phyloP scores from a whole-genome alignment of 2,888 invertebrate species.

The Mesorhabditis spiculigera region DNA sequence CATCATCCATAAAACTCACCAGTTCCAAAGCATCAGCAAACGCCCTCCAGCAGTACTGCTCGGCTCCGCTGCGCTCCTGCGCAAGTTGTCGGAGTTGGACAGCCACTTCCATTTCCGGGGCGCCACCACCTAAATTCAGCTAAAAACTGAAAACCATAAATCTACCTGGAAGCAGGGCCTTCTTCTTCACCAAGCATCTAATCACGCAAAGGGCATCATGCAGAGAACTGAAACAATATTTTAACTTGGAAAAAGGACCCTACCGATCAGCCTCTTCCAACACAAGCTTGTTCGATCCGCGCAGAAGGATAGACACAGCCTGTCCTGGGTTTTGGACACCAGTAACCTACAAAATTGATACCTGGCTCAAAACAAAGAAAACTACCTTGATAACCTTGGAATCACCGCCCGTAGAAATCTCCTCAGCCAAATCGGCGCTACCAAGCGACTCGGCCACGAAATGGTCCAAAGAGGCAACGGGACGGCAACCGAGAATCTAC shows the following conservation, averaged over 20 bases:
- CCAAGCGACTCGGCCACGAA: constrained; percentile 87
- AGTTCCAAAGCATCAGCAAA: constrained; percentile 89
- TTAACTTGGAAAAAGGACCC: neutral
- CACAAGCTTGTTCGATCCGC: constrained; percentile 83
- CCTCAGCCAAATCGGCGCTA: constrained; percentile 87
- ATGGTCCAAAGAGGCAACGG: constrained; percentile 97
- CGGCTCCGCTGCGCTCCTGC: constrained; percentile 77
- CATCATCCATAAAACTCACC: constrained; percentile 15
- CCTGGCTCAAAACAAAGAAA: neutral
- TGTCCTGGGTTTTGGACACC: constrained; percentile 82
- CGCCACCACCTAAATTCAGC: constrained; percentile 86
- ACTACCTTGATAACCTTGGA: constrained; percentile 80
- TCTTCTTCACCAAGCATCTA: constrained; percentile 89
- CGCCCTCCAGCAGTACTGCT: constrained; percentile 89
- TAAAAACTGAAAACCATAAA: neutral
- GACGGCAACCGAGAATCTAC: constrained; percentile 64
- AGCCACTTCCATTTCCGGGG: constrained; percentile 92
- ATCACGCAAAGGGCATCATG: constrained; percentile 90
- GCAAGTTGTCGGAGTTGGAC: constrained; percentile 77
- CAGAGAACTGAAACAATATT: constrained; percentile 66
- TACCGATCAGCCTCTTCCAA: constrained; percentile 80
- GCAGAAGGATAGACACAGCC: constrained; percentile 86
- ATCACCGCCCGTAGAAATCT: constrained; percentile 80
- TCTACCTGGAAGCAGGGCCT: constrained; percentile 57
- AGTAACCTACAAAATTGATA: constrained; percentile 68